Conservation (phyloP, 2,113 vertebrate species). For the Calypte anna region DNA sequence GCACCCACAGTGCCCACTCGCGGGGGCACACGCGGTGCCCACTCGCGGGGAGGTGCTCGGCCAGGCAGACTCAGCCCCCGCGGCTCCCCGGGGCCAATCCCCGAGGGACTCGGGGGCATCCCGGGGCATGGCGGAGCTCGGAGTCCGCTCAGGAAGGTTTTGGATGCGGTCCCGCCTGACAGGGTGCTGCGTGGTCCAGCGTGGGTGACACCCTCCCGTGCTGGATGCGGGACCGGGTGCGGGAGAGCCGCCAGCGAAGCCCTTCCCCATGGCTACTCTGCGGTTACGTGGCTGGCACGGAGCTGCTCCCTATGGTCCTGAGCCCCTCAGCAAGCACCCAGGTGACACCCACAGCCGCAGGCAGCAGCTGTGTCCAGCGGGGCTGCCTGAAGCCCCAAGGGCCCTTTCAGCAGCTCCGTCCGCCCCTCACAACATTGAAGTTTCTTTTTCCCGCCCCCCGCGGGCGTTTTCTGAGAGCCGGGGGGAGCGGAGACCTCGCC, state of each 20-base stretch:
- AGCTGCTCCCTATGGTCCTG: not conserved
- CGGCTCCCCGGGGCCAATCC: not conserved
- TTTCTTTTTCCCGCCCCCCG: not conserved
- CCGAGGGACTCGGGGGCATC: no score
- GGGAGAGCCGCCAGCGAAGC: not conserved
- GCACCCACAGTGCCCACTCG: no score
- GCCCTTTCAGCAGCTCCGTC: no score
- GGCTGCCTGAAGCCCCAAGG: not conserved
- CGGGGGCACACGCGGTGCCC: no score
- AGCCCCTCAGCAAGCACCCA: not conserved
- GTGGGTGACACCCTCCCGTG: no score
- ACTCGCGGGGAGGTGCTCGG: no score
- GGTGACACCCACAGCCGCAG: not conserved
- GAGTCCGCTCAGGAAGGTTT: no score
- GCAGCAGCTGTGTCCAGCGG: not conserved
- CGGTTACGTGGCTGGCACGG: fast-evolving
- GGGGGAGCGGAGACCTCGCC: not conserved
- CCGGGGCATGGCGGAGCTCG: no score
- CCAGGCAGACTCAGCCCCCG: not conserved
- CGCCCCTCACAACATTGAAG: no score
- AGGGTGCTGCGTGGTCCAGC: not conserved
- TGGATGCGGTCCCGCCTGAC: not conserved
- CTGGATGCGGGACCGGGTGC: not conserved
- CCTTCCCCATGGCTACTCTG: not conserved
- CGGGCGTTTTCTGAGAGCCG: fast-evolving